Evolutionary conservation across 1,140 invertebrate genomes (phyloP).

Genomic region (Melitaea cinxia): DNA sequence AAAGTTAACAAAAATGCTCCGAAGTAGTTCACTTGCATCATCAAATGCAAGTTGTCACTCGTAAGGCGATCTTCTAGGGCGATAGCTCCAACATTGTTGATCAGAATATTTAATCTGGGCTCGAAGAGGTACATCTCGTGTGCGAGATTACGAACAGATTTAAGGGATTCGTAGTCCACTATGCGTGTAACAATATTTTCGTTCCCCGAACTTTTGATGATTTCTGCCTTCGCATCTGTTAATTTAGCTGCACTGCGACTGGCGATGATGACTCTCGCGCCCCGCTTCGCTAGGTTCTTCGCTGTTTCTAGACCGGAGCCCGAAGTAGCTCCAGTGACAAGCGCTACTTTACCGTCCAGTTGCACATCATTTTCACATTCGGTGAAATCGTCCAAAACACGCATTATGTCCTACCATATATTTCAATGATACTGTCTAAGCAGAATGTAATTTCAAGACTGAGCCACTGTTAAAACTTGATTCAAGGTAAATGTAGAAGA

Average conservation of each 20-base stretch:
- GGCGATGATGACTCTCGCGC: constrained; percentile 90
- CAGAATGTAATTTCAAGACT: not conserved
- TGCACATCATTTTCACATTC: constrained; percentile 69
- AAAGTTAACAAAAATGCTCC: constrained; percentile 83
- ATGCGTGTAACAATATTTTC: constrained; percentile 79
- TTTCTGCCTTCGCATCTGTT: constrained; percentile 83
- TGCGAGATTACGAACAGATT: constrained; percentile 51
- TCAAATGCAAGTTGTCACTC: constrained; percentile 80
- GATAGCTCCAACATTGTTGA: constrained; percentile 82
- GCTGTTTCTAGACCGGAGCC: constrained; percentile 89
- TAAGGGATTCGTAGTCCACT: constrained; percentile 56
- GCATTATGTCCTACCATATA: constrained; percentile 9
- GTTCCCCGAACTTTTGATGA: constrained; percentile 76
- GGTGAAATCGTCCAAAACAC: constrained; percentile 46
- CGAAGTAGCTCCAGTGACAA: constrained; percentile 94
- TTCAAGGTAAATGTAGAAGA: not conserved
- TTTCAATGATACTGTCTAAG: not conserved
- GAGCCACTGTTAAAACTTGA: not conserved
- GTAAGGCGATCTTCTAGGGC: constrained; percentile 61
- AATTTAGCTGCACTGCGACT: constrained; percentile 86
- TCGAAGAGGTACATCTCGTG: constrained; percentile 63
- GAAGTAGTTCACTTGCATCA: constrained; percentile 82
- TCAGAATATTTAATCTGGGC: constrained; percentile 80
- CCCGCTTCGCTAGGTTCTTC: constrained; percentile 88
- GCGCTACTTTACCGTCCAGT: constrained; percentile 92